Conservation (phyloP, 2,888 invertebrate species). For the Plagodis pulveraria region DNA sequence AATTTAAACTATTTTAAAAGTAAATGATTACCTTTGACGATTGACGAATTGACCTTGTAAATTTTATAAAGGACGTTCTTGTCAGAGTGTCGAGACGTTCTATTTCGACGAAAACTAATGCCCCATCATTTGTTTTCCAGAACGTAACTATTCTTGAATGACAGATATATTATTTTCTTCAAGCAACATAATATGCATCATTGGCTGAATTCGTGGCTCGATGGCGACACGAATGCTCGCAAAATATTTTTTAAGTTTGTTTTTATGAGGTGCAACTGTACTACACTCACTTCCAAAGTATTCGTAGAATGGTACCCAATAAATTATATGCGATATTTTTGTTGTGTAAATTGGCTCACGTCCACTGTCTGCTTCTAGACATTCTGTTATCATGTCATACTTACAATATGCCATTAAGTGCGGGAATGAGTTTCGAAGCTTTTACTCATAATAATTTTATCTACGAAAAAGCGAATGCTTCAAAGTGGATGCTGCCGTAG, state of each 20-base stretch:
- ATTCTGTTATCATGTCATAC: constrained; percentile 58
- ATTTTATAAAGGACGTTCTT: constrained; percentile 43
- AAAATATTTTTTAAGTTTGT: constrained; percentile 72
- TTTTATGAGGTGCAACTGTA: constrained; percentile 81
- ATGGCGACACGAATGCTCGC: constrained; percentile 58
- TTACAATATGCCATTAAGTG: constrained; percentile 58
- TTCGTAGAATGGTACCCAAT: constrained; percentile 77
- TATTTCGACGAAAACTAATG: constrained; percentile 58
- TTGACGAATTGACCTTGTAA: constrained; percentile 29
- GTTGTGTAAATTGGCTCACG: constrained; percentile 74
- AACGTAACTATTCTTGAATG: constrained; percentile 60
- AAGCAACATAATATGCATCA: constrained; percentile 61
- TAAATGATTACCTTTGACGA: constrained; percentile 3
- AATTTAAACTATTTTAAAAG: too few relatives aligned
- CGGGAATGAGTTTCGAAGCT: constrained; percentile 42
- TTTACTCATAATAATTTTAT: constrained; percentile 31
- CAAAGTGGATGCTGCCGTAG: constrained; percentile 34
- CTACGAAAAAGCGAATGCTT: constrained; percentile 38
- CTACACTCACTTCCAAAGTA: constrained; percentile 67
- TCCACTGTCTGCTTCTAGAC: constrained; percentile 70
- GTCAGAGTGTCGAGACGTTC: constrained; percentile 44
- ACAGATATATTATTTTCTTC: constrained; percentile 61
- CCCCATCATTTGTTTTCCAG: constrained; percentile 53
- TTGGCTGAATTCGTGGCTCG: constrained; percentile 55
- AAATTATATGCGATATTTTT: constrained; percentile 82